phyloP scores from a whole-genome alignment of 1,140 invertebrate species.

The Stenopsyche tienmushanensis region DNA sequence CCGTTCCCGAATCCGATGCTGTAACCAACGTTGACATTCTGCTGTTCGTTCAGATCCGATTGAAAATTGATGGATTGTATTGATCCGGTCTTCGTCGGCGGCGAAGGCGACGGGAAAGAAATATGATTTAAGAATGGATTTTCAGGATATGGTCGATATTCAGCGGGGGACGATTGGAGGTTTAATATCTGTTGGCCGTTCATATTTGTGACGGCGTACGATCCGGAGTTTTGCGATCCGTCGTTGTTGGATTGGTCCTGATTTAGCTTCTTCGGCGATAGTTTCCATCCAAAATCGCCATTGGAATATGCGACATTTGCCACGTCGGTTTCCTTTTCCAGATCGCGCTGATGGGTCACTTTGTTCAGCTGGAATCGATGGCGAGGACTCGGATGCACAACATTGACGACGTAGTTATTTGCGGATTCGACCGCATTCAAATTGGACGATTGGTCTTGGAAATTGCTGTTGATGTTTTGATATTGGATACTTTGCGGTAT shows the following conservation, averaged over 20 bases:
- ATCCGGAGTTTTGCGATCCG: not conserved
- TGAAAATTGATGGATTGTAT: slow-evolving; percentile 45
- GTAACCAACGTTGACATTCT: slow-evolving; percentile 45
- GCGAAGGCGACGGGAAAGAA: slow-evolving; percentile 26
- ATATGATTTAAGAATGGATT: slow-evolving; percentile 47
- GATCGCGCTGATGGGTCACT: slow-evolving; percentile 38
- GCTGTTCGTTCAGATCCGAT: slow-evolving; percentile 48
- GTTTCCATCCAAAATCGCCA: slow-evolving; percentile 55
- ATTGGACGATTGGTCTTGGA: slow-evolving; percentile 20
- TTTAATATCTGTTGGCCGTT: slow-evolving; percentile 26
- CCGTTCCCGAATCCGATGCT: slow-evolving; percentile 39
- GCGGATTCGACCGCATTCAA: slow-evolving; percentile 25
- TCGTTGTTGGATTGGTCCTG: slow-evolving; percentile 40
- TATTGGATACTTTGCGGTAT: slow-evolving; percentile 1
- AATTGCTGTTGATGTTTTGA: slow-evolving; percentile 13
- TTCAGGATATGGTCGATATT: slow-evolving; percentile 39
- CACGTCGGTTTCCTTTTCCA: slow-evolving; percentile 44
- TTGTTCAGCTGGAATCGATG: slow-evolving; percentile 43
- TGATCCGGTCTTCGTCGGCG: slow-evolving; percentile 24
- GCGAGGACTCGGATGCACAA: slow-evolving; percentile 29
- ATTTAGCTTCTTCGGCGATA: slow-evolving; percentile 46
- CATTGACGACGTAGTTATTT: slow-evolving; percentile 36
- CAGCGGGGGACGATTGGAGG: slow-evolving; percentile 21
- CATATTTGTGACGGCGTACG: slow-evolving; percentile 45
- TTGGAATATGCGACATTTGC: slow-evolving; percentile 52